phyloP scores from a whole-genome alignment of 2,888 invertebrate species.

The Ophonus ardosiacus region DNA sequence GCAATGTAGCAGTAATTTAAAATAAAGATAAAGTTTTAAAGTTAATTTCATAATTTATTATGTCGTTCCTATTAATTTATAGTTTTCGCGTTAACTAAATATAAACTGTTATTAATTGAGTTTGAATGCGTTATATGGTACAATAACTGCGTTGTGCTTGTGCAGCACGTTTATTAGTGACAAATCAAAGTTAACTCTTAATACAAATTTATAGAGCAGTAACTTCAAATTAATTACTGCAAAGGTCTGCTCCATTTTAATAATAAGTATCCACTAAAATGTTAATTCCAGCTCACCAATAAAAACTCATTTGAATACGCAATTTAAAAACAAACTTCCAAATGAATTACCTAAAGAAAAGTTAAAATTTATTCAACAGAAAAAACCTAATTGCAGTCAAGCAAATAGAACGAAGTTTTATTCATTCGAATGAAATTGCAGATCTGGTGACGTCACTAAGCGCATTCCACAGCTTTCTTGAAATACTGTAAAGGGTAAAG shows the following conservation, averaged over 20 bases:
- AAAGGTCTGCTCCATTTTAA: neutral
- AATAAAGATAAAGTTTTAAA: too few relatives aligned
- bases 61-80: too few relatives aligned
- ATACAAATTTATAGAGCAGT: neutral
- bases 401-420: neutral
- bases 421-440: neutral
- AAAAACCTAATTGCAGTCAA: neutral
- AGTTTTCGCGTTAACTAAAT: too few relatives aligned
- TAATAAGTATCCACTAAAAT: neutral
- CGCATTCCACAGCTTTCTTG: neutral
- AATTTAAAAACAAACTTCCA: neutral
- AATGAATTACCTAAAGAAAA: neutral
- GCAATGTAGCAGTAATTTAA: too few relatives aligned
- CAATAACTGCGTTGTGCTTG: too few relatives aligned
- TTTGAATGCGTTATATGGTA: too few relatives aligned
- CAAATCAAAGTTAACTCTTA: too few relatives aligned
- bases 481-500: neutral
- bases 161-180: too few relatives aligned
- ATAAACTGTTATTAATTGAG: too few relatives aligned
- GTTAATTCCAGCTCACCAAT: neutral
- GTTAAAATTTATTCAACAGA: slow-evolving; percentile 10
- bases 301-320: slow-evolving; percentile 3
- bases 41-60: too few relatives aligned
- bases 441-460: neutral
- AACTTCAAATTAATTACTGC: neutral